Base-by-base conservation (phyloP, 2,113 vertebrate species). In the Sinocyclocheilus rhinocerous region DNA sequence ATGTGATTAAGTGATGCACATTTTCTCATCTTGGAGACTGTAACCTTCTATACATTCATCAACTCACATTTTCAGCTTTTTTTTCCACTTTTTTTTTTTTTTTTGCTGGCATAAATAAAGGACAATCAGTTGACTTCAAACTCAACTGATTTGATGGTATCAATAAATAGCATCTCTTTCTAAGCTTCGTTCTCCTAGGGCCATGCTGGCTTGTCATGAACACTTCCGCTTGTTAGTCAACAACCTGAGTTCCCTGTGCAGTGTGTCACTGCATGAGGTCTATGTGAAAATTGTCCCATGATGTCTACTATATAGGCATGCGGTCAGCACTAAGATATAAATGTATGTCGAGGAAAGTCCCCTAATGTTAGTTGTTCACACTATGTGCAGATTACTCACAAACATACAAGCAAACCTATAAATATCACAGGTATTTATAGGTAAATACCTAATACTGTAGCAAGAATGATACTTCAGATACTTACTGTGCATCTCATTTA, bases 221-320 rank as follows among this genome's bases (percentile, higher is more conserved):
- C 75, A 87, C 90, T 93, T 94, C 93, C 92, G 87, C 87, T 3
- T 80, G 24, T 91, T 90, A 92, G 92, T 93, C 92, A 93, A 86
- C 81, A 52, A 67, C 45, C 85, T 83, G n/a, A 73, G 77, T 84
- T 85, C 75, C 52, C 79, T 82, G 72, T 57, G 24, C 12, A 77
- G 69, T 89, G 89, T 83, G 85, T 91, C 90, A 91, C 67, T 85
- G 55, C 83, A 90, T 87, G 10, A 90, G 77, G 84, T 91, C 75
- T 83, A 90, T 88, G 86, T 91, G 88, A 89, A 90, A 77, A 83
- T 1, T 78, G 91, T 89, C 89, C 48, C 90, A 86, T 94, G 94
- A 94, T 91, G 83, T 87, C 50, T 82, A 67, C 39, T 89, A 20
- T 33, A 84, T 81, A 88, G 72, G 59, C 18, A 76, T 87, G 36